A percentile compares a stretch with the other conserved stretches of the same genome.
phyloP scores from a whole-genome alignment of 2,113 vertebrate species.

The Scomber colias region DNA sequence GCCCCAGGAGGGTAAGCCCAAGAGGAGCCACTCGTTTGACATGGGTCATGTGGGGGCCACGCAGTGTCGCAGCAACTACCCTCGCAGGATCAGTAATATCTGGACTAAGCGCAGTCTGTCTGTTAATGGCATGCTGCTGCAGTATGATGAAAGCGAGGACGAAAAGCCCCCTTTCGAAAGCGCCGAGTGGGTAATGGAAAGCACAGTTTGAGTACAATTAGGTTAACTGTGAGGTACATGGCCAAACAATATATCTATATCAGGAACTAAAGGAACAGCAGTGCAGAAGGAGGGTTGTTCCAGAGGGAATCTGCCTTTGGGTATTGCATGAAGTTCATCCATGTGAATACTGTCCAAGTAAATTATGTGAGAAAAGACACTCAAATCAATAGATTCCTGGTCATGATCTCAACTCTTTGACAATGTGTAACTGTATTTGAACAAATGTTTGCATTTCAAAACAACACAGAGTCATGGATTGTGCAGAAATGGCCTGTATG shows the following conservation, averaged over 20 bases:
- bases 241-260: conserved; percentile 86
- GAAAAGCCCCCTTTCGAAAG: conserved; percentile 89
- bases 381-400: conserved; percentile 54
- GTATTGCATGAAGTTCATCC: conserved; percentile 79
- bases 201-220: conserved; percentile 88
- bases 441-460: conserved; percentile 51
- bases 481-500: conserved; percentile 44
- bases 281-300: conserved; percentile 53
- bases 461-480: conserved; percentile 35
- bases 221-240: conserved; percentile 82
- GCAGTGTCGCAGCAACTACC: conserved; percentile 91
- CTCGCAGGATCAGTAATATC: conserved; percentile 94
- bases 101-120: conserved; percentile 99
- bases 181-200: conserved; percentile 99
- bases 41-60: conserved; percentile 91
- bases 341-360: conserved; percentile 78
- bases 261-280: conserved; percentile 85
- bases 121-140: conserved; percentile 96
- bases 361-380: conserved; percentile 64
- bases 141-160: conserved; percentile 92
- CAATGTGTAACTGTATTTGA: conserved; percentile 64
- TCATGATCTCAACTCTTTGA: conserved; percentile 63
- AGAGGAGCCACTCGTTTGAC: conserved; percentile 97
- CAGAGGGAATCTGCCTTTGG: conserved; percentile 50
- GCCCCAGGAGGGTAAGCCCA: conserved; percentile 93